Conservation (phyloP, 2,113 vertebrate genomes). For the Cromileptes altivelis region DNA sequence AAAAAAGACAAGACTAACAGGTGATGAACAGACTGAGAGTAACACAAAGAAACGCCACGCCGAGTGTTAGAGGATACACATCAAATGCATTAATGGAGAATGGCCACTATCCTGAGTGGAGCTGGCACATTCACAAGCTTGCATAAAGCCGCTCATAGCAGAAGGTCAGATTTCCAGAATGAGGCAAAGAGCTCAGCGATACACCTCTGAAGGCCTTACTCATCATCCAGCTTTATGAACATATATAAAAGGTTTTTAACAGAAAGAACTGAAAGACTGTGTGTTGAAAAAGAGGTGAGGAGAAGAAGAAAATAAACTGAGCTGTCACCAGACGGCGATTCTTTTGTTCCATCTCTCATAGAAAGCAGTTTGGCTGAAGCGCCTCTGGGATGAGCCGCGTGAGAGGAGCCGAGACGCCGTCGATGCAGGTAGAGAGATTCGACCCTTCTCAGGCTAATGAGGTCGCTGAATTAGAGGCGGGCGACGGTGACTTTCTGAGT, state of each 20-base stretch:
- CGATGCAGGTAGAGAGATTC: constrained; percentile 33
- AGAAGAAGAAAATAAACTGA: not conserved
- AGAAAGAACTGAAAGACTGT: not conserved
- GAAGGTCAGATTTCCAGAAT: constrained; percentile 19
- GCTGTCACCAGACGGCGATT: constrained; percentile 51
- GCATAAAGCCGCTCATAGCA: constrained; percentile 20
- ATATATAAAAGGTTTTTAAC: constrained; percentile 27
- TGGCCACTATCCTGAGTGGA: constrained; percentile 12
- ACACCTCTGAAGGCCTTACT: constrained; percentile 21
- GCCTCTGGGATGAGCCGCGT: constrained; percentile 26
- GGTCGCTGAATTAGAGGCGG: constrained; percentile 71
- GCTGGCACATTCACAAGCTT: constrained; percentile 37
- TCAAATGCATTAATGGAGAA: constrained; percentile 32
- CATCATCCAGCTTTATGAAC: constrained; percentile 28
- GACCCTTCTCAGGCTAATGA: not conserved
- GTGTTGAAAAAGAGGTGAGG: constrained; percentile 15
- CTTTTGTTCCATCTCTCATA: constrained; percentile 56
- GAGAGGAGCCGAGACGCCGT: not conserved
- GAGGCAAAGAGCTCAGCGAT: constrained; percentile 18
- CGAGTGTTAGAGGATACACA: constrained; percentile 20
- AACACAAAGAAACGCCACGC: constrained; percentile 4
- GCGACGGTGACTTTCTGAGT: constrained; percentile 76
- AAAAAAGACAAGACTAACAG: not conserved
- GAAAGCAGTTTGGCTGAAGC: constrained; percentile 35
- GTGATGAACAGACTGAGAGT: not conserved